Evolutionary conservation across 2,113 vertebrate genomes (phyloP).

Genomic region (Podarcis cretensis): DNA sequence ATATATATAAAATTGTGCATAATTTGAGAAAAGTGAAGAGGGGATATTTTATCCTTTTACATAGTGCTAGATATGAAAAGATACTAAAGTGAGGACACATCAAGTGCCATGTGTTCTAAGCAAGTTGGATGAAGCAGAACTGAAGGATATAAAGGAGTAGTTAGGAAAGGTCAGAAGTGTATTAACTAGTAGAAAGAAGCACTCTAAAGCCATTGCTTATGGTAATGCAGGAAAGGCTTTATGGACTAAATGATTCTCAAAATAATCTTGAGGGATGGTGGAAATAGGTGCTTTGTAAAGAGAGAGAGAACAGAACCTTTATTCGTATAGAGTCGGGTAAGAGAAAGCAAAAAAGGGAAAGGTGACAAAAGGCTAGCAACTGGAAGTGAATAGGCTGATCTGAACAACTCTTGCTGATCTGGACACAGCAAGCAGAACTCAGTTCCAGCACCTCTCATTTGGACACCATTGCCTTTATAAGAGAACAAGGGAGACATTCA

Average conservation of each 20-base stretch:
- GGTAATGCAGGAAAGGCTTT: background rate
- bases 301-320: background rate
- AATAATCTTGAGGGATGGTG: background rate
- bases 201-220: background rate
- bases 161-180: background rate
- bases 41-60: background rate
- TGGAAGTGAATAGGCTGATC: no score
- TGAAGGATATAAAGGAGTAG: background rate
- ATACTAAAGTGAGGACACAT: background rate
- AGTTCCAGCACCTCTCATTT: background rate
- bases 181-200: constrained; percentile 3
- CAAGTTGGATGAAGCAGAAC: background rate
- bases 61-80: background rate
- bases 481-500: no score
- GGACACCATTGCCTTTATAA: background rate
- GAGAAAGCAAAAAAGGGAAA: background rate
- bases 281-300: background rate
- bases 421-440: background rate
- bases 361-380: background rate
- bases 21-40: background rate
- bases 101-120: background rate
- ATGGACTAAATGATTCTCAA: constrained; percentile 5
- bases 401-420: no score
- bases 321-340: background rate
- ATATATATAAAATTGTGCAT: background rate